phyloP scores from a whole-genome alignment of 2,888 invertebrate genomes.

The Agrotis puta region DNA sequence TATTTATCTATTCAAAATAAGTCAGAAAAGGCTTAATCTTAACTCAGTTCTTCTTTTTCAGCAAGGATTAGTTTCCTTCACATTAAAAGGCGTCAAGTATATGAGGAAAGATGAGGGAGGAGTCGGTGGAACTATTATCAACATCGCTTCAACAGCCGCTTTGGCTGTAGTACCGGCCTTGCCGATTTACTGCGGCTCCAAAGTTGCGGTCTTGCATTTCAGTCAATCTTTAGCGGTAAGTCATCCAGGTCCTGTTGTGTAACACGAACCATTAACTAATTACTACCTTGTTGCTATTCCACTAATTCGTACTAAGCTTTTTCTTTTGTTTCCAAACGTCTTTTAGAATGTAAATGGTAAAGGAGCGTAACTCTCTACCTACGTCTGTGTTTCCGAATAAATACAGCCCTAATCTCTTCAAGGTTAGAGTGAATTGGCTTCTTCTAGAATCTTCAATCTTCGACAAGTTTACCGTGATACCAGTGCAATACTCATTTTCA shows the following conservation, averaged over 20 bases:
- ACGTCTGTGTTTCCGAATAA: too few relatives aligned
- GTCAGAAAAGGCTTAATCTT: neutral
- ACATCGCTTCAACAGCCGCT: slow-evolving; percentile 72
- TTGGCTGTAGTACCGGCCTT: slow-evolving; percentile 53
- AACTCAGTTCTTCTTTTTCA: slow-evolving; percentile 61
- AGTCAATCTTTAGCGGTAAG: slow-evolving; percentile 53
- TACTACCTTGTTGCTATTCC: too few relatives aligned
- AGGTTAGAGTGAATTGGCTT: too few relatives aligned
- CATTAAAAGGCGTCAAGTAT: slow-evolving; percentile 72
- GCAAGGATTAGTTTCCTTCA: slow-evolving; percentile 87
- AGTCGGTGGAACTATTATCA: slow-evolving; percentile 75
- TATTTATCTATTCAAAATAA: neutral
- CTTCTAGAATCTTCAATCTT: neutral
- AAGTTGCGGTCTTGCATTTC: slow-evolving; percentile 61
- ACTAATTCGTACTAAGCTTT: too few relatives aligned
- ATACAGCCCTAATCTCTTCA: too few relatives aligned
- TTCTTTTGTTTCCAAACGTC: too few relatives aligned
- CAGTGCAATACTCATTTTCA: slow-evolving; percentile 49
- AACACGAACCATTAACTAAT: too few relatives aligned
- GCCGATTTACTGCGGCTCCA: slow-evolving; percentile 74
- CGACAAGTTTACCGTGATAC: neutral
- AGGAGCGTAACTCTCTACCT: too few relatives aligned
- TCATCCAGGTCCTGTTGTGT: neutral
- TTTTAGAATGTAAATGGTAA: too few relatives aligned
- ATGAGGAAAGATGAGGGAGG: slow-evolving; percentile 76